Conservation (phyloP, 2,797 vertebrate species). For the Rhabdophis nuchalis region DNA sequence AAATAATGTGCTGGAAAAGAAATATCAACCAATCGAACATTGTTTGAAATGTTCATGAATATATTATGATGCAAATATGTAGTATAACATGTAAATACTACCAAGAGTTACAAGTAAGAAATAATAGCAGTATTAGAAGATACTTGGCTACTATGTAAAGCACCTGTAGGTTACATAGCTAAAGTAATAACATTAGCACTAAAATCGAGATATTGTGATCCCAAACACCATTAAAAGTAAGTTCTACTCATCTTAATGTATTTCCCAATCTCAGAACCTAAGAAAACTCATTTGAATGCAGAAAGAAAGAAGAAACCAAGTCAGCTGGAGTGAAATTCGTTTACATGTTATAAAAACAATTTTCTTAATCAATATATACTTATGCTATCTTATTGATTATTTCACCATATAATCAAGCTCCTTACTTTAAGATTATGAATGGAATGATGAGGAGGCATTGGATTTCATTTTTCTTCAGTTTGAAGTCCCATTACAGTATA, state of each 20-base stretch:
- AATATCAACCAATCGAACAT: background rate
- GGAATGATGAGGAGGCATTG: constrained; percentile 11
- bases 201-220: background rate
- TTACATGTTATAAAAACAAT: constrained; percentile 37
- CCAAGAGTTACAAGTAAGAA: background rate
- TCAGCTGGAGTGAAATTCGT: constrained; percentile 6
- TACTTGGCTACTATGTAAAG: background rate
- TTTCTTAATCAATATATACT: constrained; percentile 30
- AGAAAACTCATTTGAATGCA: background rate
- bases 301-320: constrained; percentile 7
- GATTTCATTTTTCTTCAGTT: constrained; percentile 37
- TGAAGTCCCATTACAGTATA: constrained; percentile 10
- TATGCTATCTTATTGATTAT: constrained; percentile 27
- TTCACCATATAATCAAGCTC: constrained; percentile 42
- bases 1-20: background rate
- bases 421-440: constrained; percentile 26
- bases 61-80: background rate
- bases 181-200: background rate
- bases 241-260: background rate
- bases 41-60: background rate
- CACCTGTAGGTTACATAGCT: background rate
- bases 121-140: background rate
- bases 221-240: background rate
- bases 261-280: background rate
- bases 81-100: background rate